Base-by-base conservation (phyloP, 2,113 vertebrate species). In the Podarcis raffonei region DNA sequence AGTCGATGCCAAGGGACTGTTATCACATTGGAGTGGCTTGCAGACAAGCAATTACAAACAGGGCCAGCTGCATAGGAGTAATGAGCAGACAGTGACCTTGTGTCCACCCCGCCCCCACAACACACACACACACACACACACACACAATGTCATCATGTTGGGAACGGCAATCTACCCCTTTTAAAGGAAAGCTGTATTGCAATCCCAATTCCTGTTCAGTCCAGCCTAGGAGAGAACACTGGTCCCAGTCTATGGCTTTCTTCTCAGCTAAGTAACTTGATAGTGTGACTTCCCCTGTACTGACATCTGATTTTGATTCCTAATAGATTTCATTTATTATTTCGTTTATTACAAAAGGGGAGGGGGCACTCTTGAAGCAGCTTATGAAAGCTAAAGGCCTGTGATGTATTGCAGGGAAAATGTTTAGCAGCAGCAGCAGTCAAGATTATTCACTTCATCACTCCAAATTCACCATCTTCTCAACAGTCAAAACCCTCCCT, bases 11-110 rank as follows among this genome's bases (percentile, higher is more conserved):
- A 69, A 83, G 13, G 72, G 74, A 89, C 74, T 88, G 59, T 81
- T 83, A 88, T 83, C 87, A 76, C 37, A 57, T 76, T 89, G 87
- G n/a, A 84, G 74, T 88, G 74, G 59, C 81, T 89, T 77, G 81
- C 81, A 78, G 83, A 84, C 81, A 89, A 83, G 81, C 87, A 89
- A 89, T 83, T 78, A 83, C 76, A 68, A n/a, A 57, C 81, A 77
- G 72, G 72, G 30, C 80, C 59, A 83, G 80, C 81, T 88, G 87
- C 72, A 77, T 83, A 27, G n/a, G 81, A 78, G 83, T 89, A 83
- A 89, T 83, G 62, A 83, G 87, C 22, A 68, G 62, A 35, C 62
- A 15, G 62, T 30, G 59, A n/a, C 62, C 71, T 76, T 83, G 53
- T 82, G 4, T 81, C 79, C 9, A 1, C 35, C 12, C 69, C 71